Evolutionary conservation across 2,113 vertebrate genomes (phyloP).

Genomic region (Sus scrofa): T2T-Sscrofa CM000826.6:121587001-121587500

Average conservation of each 20-base stretch:
- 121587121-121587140: neutral
- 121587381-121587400: neutral
- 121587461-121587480: neutral
- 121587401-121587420: neutral
- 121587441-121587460: neutral
- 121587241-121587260: neutral
- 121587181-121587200: conserved; percentile 16
- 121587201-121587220: neutral
- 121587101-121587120: neutral
- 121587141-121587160: neutral
- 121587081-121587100: neutral
- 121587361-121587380: neutral
- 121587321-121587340: neutral
- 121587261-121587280: neutral
- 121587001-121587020: neutral
- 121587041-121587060: neutral
- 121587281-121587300: neutral
- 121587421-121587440: neutral
- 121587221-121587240: neutral
- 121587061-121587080: neutral
- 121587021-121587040: neutral
- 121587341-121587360: neutral
- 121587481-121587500: too few species aligned
- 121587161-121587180: neutral
- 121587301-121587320: neutral